Conservation (phyloP, 2,888 invertebrate genomes). For the Rhamphomyia laevipes region DNA sequence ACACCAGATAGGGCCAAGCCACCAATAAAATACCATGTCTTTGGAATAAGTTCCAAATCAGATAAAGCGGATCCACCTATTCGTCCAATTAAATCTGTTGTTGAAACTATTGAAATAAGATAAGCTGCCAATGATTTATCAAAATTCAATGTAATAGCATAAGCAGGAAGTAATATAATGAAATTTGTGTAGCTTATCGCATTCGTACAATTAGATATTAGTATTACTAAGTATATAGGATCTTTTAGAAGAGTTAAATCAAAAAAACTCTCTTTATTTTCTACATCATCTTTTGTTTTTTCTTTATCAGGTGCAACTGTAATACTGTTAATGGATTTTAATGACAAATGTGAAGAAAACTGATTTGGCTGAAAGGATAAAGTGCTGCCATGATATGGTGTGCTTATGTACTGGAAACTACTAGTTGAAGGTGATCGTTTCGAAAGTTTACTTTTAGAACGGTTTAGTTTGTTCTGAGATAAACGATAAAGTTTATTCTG, state of each 20-base stretch:
- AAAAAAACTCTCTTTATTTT: constrained; percentile 50
- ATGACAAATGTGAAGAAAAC: constrained; percentile 64
- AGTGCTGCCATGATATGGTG: constrained; percentile 76
- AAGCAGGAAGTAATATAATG: constrained; percentile 67
- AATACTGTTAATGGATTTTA: constrained; percentile 53
- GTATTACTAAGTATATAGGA: constrained; percentile 67
- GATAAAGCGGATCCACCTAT: constrained; percentile 78
- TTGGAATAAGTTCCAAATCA: constrained; percentile 62
- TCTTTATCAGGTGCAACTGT: constrained; percentile 1
- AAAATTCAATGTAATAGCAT: constrained; percentile 58
- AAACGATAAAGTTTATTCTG: constrained; percentile 26
- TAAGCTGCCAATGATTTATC: constrained; percentile 60
- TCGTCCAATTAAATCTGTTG: constrained; percentile 67
- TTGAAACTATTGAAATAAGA: constrained; percentile 67
- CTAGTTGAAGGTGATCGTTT: constrained; percentile 64
- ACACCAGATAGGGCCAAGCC: constrained; percentile 67
- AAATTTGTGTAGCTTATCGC: constrained; percentile 82
- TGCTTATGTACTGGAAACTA: constrained; percentile 73
- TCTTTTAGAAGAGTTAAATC: constrained; percentile 62
- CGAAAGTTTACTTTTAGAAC: constrained; percentile 40
- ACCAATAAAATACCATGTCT: constrained; percentile 70
- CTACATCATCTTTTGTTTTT: constrained; percentile 28
- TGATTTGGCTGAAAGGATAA: constrained; percentile 65
- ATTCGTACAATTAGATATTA: constrained; percentile 74
- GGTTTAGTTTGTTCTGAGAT: no score